Base-by-base conservation (phyloP, 2,888 invertebrate genomes). In the Ligdia adustata region DNA sequence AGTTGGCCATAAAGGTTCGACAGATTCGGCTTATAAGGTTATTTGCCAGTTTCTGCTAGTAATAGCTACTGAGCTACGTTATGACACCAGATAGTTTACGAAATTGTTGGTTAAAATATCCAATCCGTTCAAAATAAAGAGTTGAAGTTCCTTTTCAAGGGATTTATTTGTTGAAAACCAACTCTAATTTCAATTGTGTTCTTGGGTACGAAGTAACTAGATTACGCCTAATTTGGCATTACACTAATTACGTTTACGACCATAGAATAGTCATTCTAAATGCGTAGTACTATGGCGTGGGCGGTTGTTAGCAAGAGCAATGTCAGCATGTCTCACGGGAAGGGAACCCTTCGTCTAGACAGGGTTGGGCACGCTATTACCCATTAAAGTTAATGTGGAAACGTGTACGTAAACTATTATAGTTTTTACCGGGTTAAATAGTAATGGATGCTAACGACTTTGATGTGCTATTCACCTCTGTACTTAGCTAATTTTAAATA, bases 281-380 rank as follows among this genome's bases (percentile, higher is more conserved):
- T 9, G 51, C 13, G 9, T 28, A 37, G 31, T 37, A 41, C 11
- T 22, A 44, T 51, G 31, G 45, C 35, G 41, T 26, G 43, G 32
- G 55, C 33, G 52, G 32, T 35, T 15, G 26, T 9, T 4, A 14
- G 16, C 14, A 34, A 38, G 42, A 42, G 32, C 49, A 55, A 53
- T 38, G 37, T 40, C 34, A n/a, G 26, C 26, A 9, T 12, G 13
- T 13, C 14, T 37, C 50, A 11, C 48, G 60, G 42, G 45, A 24
- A 37, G 59, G 53, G 49, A 55, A 57, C 43, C 47, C 50, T 56
- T 42, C 27, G 35, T 49, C 41, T 46, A 53, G 57, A 54, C 54
- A 3, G 13, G 35, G 33, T 37, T 45, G 42, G 16, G 28, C 46
- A 40, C 34, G 14, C 48, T 13, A 32, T 32, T 27, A 9, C 20